phyloP scores from a whole-genome alignment of 2,113 vertebrate genomes.

The Phrynosoma platyrhinos region DNA sequence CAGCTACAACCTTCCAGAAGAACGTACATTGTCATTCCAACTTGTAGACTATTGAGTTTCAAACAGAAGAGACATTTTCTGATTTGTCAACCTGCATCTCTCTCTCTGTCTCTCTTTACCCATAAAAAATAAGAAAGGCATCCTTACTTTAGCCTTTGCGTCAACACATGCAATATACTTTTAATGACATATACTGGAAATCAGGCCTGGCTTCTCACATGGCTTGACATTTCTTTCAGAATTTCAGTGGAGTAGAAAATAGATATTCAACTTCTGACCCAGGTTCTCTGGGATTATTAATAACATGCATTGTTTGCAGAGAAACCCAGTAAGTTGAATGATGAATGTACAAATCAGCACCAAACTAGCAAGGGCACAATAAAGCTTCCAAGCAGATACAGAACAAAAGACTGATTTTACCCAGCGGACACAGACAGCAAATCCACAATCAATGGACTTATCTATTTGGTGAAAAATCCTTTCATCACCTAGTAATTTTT shows the following conservation, averaged over 20 bases:
- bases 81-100: slow-evolving; percentile 38
- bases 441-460: neutral
- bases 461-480: slow-evolving; percentile 17
- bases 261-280: slow-evolving; percentile 53
- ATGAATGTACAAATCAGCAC: neutral
- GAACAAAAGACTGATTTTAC: neutral
- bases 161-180: slow-evolving; percentile 53
- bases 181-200: slow-evolving; percentile 33
- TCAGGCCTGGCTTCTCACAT: slow-evolving; percentile 48
- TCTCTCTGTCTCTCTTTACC: slow-evolving; percentile 16
- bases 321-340: slow-evolving; percentile 17
- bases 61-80: slow-evolving; percentile 11
- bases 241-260: slow-evolving; percentile 54
- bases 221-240: slow-evolving; percentile 36
- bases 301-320: slow-evolving; percentile 37
- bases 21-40: accelerated
- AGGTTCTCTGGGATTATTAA: slow-evolving; percentile 45
- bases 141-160: slow-evolving; percentile 57
- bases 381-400: neutral
- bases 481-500: slow-evolving; percentile 38
- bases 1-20: accelerated
- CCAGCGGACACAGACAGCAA: accelerated
- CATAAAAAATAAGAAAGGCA: slow-evolving; percentile 41
- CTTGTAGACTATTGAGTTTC: accelerated
- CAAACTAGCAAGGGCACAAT: neutral